Conservation (phyloP, 2,113 vertebrate species). For the Nothoprocta perdicaria region DNA sequence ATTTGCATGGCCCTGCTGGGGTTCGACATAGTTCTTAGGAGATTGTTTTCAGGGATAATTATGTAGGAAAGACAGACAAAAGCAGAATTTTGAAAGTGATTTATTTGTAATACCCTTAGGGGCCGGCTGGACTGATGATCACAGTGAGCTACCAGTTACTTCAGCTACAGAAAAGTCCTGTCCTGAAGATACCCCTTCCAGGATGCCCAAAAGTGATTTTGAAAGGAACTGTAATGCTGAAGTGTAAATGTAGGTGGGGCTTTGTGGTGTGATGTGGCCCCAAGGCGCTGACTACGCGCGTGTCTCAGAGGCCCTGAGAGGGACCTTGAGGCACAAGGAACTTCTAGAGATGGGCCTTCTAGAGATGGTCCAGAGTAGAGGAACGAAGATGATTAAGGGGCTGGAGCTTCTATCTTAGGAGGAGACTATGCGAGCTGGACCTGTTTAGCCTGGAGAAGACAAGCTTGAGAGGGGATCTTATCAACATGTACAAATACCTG, state of each 20-base stretch:
- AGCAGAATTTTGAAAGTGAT: neutral
- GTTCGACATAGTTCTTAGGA: neutral
- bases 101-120: neutral
- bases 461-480: too few relatives aligned
- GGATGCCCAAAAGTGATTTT: neutral
- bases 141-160: neutral
- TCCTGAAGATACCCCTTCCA: neutral
- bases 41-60: constrained; percentile 40
- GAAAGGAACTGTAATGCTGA: neutral
- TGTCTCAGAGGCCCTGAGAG: neutral
- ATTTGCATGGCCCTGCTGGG: neutral
- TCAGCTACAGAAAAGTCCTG: neutral
- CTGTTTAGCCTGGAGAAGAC: too few relatives aligned
- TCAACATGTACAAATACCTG: too few relatives aligned
- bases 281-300: neutral
- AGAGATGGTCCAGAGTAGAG: too few relatives aligned
- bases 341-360: too few relatives aligned
- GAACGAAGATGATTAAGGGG: too few relatives aligned
- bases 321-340: too few relatives aligned
- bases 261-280: neutral
- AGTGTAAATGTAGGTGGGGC: neutral
- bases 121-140: neutral
- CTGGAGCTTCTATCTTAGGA: too few relatives aligned
- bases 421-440: too few relatives aligned
- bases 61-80: neutral